phyloP scores from a whole-genome alignment of 2,113 vertebrate species.

The Fregata magnificens region DNA sequence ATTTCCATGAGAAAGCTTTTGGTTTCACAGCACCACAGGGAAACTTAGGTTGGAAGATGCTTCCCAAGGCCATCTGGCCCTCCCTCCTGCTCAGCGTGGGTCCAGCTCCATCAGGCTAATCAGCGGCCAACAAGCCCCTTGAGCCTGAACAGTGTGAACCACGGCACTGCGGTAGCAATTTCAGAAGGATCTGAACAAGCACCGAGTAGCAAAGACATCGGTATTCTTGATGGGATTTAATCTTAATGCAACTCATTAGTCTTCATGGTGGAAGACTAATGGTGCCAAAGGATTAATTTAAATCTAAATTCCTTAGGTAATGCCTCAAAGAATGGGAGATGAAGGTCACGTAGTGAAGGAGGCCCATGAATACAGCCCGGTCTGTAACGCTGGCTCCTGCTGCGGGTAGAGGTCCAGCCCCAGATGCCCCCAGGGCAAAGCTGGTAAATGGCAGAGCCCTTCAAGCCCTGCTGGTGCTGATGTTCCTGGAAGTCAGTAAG shows the following conservation, averaged over 20 bases:
- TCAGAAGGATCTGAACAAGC: neutral
- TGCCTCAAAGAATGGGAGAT: neutral
- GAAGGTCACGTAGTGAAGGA: neutral
- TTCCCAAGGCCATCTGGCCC: neutral
- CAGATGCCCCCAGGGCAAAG: neutral
- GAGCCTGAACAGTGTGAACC: neutral
- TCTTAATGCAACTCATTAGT: neutral
- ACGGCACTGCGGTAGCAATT: fast-evolving
- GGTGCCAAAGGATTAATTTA: neutral
- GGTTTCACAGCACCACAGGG: neutral
- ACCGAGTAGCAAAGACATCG: neutral
- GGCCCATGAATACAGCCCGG: neutral
- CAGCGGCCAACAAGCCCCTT: neutral
- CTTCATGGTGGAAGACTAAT: neutral
- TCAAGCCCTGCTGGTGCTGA: neutral
- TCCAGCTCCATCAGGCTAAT: neutral
- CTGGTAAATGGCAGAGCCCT: neutral
- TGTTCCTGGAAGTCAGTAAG: neutral
- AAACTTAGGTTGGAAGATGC: neutral
- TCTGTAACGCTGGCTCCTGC: neutral
- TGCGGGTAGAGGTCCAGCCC: neutral
- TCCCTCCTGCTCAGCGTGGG: neutral
- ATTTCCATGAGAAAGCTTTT: neutral
- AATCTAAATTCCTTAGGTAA: neutral
- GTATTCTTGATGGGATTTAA: slow-evolving; percentile 10